Conservation (phyloP, 2,113 vertebrate species). For the Protobothrops mucrosquamatus region DNA sequence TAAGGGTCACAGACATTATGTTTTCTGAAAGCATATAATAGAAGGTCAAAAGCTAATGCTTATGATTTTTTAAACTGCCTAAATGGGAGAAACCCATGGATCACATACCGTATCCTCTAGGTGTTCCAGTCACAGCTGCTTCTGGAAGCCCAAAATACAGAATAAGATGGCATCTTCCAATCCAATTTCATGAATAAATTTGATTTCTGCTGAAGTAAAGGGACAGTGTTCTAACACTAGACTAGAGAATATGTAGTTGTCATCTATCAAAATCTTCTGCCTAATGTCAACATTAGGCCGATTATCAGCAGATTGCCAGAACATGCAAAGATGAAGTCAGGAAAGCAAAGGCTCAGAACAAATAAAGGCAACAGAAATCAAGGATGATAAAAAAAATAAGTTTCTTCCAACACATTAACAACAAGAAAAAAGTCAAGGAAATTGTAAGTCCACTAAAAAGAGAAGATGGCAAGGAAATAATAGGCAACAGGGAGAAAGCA, state of each 20-base stretch:
- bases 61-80: background rate
- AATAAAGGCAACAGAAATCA: too few species aligned
- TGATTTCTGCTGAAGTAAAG: background rate
- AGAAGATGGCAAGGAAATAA: too few species aligned
- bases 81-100: background rate
- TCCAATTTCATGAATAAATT: background rate
- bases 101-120: background rate
- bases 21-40: background rate
- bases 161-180: background rate
- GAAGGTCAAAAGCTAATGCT: background rate
- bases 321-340: too few species aligned
- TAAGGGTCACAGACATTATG: background rate
- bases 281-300: background rate
- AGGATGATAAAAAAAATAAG: too few species aligned
- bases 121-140: background rate
- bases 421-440: too few species aligned
- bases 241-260: background rate
- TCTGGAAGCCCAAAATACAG: background rate
- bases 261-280: background rate
- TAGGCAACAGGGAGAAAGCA: too few species aligned
- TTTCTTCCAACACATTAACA: too few species aligned
- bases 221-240: background rate
- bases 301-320: too few species aligned
- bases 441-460: too few species aligned
- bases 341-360: too few species aligned